Conservation (phyloP, 2,888 invertebrate genomes). For the Adelognathus sp. region DNA sequence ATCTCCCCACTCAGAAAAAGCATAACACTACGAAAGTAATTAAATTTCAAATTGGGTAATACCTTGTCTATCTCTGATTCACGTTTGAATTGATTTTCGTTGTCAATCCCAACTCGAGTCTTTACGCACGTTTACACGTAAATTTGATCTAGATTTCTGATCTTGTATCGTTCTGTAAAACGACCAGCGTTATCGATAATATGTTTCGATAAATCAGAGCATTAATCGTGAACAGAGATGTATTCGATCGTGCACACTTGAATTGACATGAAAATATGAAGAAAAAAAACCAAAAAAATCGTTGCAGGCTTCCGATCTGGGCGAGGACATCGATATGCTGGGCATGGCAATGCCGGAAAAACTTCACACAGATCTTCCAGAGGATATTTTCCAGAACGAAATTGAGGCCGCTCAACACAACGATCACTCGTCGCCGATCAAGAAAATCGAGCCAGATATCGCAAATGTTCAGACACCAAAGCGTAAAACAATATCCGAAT, state of each 20-base stretch:
- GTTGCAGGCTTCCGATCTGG: constrained; percentile 73
- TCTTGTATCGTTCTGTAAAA: too few species aligned
- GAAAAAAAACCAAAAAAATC: constrained; percentile 33
- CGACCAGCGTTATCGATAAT: too few species aligned
- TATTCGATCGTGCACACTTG: too few species aligned
- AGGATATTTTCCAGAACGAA: constrained; percentile 70
- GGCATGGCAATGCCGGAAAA: constrained; percentile 64
- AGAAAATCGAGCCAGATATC: constrained; percentile 50
- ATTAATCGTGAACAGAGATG: too few species aligned
- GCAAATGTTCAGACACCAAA: constrained; percentile 31
- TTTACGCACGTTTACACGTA: not conserved
- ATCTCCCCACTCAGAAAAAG: too few species aligned
- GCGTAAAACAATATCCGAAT: constrained; percentile 53
- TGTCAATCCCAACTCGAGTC: too few species aligned
- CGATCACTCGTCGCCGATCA: constrained; percentile 49
- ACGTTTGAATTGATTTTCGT: too few species aligned
- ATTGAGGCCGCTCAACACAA: constrained; percentile 4
- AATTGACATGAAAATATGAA: too few species aligned
- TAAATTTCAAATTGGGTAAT: too few species aligned
- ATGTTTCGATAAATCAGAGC: too few species aligned
- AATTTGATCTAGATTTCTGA: not conserved
- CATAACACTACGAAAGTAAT: too few species aligned
- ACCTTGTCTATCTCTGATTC: too few species aligned
- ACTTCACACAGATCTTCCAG: constrained; percentile 65
- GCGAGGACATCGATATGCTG: constrained; percentile 76